phyloP scores from a whole-genome alignment of 2,797 vertebrate species.

The Gambusia yucatana region DNA sequence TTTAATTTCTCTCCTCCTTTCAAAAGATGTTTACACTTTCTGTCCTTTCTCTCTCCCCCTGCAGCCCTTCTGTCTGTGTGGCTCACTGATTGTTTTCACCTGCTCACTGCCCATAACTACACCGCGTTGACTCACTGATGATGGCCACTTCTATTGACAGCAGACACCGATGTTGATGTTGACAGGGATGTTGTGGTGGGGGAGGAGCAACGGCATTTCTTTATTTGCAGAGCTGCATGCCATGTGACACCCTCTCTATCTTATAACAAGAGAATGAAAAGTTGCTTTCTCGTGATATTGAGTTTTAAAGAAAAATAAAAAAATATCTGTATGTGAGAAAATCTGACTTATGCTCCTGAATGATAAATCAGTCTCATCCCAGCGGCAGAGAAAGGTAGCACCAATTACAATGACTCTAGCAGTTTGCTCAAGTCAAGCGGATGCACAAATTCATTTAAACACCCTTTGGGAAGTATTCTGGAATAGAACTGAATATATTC shows the following conservation, averaged over 20 bases:
- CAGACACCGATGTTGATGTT: conserved; percentile 34
- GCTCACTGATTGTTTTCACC: conserved; percentile 58
- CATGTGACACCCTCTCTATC: neutral
- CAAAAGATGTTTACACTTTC: conserved; percentile 37
- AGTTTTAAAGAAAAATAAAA: neutral
- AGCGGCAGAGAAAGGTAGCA: neutral
- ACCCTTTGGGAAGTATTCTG: neutral
- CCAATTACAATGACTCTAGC: neutral
- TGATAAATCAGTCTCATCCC: conserved; percentile 7
- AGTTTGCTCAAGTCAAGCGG: neutral
- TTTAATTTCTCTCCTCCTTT: conserved; percentile 38
- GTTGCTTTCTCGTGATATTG: neutral
- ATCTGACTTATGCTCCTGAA: conserved; percentile 20
- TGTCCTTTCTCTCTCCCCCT: conserved; percentile 37
- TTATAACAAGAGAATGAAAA: conserved; percentile 7
- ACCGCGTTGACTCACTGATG: conserved; percentile 58
- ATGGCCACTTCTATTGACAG: conserved; percentile 41
- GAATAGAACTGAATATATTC: neutral
- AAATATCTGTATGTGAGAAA: neutral
- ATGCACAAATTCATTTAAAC: neutral
- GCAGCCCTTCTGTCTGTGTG: conserved; percentile 37
- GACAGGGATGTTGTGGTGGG: conserved; percentile 27
- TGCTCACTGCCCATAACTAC: conserved; percentile 62
- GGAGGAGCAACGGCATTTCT: conserved; percentile 16
- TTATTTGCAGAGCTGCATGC: neutral